Percentiles rank a stretch among this genome's conserved stretches.
These are phyloP conservation scores for Athene cunicularia DNA, from an alignment of 2,113 vertebrate genomes.

Conservation along the genomic window DNA sequence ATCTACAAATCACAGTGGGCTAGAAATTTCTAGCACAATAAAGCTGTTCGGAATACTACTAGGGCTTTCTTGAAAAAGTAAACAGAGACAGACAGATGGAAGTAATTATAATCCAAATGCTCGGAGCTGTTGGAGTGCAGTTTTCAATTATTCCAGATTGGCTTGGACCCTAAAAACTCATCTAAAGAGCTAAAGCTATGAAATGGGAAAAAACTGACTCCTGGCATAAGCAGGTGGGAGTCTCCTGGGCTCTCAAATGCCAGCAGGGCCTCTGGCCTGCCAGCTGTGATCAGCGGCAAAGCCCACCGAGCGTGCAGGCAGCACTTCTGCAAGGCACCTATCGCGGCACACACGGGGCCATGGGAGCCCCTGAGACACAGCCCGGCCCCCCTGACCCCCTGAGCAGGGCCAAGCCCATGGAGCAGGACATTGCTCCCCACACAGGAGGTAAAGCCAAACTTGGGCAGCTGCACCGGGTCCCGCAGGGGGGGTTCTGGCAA, in stretches of 20 bases:
- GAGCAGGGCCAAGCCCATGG: rapidly evolving
- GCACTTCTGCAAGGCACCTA: no score
- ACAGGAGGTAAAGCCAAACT: rapidly evolving
- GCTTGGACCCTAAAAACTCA: background rate
- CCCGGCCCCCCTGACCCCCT: rapidly evolving
- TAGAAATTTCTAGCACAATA: background rate
- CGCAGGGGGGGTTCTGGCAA: background rate
- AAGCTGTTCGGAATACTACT: background rate
- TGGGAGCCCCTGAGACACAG: background rate
- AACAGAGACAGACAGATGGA: conserved; percentile 20
- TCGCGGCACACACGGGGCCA: rapidly evolving
- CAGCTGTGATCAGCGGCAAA: background rate
- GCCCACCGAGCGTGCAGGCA: no score
- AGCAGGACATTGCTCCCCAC: rapidly evolving
- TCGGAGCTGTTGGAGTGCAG: background rate
- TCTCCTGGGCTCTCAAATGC: background rate
- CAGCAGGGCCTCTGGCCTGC: background rate
- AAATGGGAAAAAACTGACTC: rapidly evolving
- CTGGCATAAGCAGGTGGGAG: background rate
- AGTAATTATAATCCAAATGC: background rate
- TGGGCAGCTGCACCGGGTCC: rapidly evolving
- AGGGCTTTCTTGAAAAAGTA: conserved; percentile 23
- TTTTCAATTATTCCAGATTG: background rate
- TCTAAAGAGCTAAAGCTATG: background rate
- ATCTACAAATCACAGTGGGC: background rate